These are phyloP conservation scores for Pemphredon lugubris DNA, from an alignment of 2,888 invertebrate genomes.

Conservation along the genomic window DNA sequence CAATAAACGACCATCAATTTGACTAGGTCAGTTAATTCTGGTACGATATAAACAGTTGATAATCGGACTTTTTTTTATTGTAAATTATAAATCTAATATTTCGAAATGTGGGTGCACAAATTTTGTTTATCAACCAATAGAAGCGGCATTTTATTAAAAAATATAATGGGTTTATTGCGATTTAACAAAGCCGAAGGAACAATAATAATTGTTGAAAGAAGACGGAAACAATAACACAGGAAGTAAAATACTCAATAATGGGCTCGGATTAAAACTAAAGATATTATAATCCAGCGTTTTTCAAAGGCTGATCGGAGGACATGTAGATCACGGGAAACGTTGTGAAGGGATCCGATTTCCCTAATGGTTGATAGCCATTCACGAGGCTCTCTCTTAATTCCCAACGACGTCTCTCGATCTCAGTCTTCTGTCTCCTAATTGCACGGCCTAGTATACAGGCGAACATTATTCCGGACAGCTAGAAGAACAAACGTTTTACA, in stretches of 20 bases:
- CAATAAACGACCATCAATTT: too few relatives aligned
- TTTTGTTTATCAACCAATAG: too few relatives aligned
- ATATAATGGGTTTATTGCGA: too few relatives aligned
- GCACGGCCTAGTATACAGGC: constrained; percentile 94
- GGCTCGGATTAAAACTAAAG: not conserved
- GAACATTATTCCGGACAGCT: constrained; percentile 93
- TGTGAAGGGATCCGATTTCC: constrained; percentile 75
- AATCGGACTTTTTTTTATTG: too few relatives aligned
- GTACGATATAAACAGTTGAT: too few relatives aligned
- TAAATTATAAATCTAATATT: too few relatives aligned
- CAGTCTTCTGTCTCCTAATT: constrained; percentile 89
- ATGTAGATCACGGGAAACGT: constrained; percentile 77
- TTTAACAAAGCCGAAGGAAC: not conserved
- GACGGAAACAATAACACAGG: not conserved
- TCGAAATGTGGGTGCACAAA: too few relatives aligned
- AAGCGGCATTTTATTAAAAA: too few relatives aligned
- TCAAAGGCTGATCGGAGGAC: constrained; percentile 66
- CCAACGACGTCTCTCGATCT: constrained; percentile 87
- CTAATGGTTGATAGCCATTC: constrained; percentile 79
- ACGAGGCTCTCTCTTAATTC: constrained; percentile 85
- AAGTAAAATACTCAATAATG: not conserved
- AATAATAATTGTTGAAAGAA: not conserved
- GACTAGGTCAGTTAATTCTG: too few relatives aligned
- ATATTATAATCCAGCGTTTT: constrained; percentile 30
- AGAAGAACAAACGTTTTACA: constrained; percentile 46